These are phyloP conservation scores for Noctilio leporinus DNA, from an alignment of 2,113 vertebrate species.

Conservation along the genomic window DNA sequence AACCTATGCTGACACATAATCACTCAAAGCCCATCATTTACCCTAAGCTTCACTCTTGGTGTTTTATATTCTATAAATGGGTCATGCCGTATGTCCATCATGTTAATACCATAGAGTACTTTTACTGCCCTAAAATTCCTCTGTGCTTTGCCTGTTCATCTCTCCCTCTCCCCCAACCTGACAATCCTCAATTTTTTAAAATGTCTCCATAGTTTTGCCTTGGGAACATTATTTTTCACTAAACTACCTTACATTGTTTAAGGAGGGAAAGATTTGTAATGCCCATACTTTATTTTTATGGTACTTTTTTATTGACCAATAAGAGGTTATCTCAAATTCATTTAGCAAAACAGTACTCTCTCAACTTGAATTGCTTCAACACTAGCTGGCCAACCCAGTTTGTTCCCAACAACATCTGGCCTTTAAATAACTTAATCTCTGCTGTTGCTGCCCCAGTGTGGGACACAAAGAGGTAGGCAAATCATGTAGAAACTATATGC, in stretches of 20 bases:
- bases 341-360: not conserved
- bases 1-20: not conserved
- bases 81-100: too few species aligned
- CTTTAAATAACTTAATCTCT: not conserved
- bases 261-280: not conserved
- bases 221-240: not conserved
- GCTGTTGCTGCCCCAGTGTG: not conserved
- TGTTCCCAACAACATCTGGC: not conserved
- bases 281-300: not conserved
- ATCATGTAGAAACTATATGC: not conserved
- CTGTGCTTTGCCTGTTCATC: not conserved
- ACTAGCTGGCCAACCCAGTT: not conserved
- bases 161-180: not conserved
- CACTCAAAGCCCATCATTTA: not conserved
- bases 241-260: not conserved
- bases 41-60: not conserved
- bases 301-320: not conserved
- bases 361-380: not conserved
- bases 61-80: not conserved
- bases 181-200: not conserved
- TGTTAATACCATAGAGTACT: not conserved
- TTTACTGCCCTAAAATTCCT: not conserved
- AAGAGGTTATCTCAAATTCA: not conserved
- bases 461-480: not conserved
- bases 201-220: not conserved